These are phyloP conservation scores for Stratiolaelaps scimitus DNA, from an alignment of 1,140 invertebrate species.

Conservation along the genomic window DNA sequence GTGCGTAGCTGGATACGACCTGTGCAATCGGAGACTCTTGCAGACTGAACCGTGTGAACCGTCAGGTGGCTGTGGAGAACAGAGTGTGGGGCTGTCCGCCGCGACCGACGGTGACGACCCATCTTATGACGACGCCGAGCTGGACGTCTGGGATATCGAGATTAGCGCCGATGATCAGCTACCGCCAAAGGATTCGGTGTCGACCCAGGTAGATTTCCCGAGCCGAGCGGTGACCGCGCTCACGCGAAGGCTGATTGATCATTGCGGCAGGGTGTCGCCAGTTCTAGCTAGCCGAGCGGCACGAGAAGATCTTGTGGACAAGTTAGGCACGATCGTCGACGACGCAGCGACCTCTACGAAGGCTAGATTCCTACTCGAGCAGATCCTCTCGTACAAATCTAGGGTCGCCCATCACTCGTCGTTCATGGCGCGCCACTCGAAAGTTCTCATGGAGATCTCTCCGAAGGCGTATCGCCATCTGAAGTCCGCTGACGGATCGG, in stretches of 20 bases:
- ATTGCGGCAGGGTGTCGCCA: not conserved
- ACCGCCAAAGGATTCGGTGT: not conserved
- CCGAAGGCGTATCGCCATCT: conserved; percentile 19
- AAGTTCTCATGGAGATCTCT: conserved; percentile 17
- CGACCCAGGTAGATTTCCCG: conserved; percentile 5
- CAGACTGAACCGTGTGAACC: too few species aligned
- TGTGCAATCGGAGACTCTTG: too few species aligned
- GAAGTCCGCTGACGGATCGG: not conserved
- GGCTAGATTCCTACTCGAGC: conserved; percentile 5
- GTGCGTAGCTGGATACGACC: too few species aligned
- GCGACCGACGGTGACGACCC: too few species aligned
- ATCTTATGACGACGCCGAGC: too few species aligned
- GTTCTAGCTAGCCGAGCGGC: not conserved
- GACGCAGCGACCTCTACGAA: not conserved
- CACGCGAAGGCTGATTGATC: not conserved
- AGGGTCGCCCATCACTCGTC: not conserved
- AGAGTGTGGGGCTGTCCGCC: too few species aligned
- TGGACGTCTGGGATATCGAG: conserved; percentile 19
- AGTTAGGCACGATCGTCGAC: not conserved
- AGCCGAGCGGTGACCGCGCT: not conserved
- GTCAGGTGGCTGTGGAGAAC: too few species aligned
- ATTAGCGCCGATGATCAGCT: not conserved
- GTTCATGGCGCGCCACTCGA: conserved; percentile 13
- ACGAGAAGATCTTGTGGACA: conserved; percentile 2
- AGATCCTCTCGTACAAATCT: conserved; percentile 6